Base-by-base conservation (phyloP, 2,113 vertebrate genomes). In the Puffinus mauretanicus region DNA sequence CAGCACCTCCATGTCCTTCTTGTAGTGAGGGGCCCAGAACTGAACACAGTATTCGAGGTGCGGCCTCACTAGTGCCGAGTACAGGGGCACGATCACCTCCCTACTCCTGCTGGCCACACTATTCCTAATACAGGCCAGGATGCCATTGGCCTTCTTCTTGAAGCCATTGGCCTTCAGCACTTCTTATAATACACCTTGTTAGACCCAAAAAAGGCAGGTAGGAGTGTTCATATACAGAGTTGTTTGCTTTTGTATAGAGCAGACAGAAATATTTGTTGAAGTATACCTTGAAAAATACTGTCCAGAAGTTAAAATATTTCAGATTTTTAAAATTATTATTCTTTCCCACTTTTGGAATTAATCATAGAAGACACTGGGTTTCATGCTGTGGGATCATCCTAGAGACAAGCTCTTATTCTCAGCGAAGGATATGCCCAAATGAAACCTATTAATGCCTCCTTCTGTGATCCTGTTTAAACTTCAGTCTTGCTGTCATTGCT, bases 391-490 rank as follows among this genome's bases (percentile, higher is more conserved):
- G 4, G 20, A 55, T 69, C 40, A 57, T 82, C 18, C 26, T 70
- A 42, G 15, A 47, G 65, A 54, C 32, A 93, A 51, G 11, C 29
- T 46, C 24, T 93, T 13, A 30, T 42, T 88, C 55, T 34, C 16
- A 78, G 25, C 2, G 5, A 66, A 72, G 11, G 16, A 75, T 54
- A 75, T 70, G 11, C 10, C 9, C 0, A 0, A 84, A 30, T 60
- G 16, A 84, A 86, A 36, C 4, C 22, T 84, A 38, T 47, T 46
- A 82, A 46, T 70, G 19, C 13, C 15, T 66, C 26, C 6, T 4
- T 79, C 27, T 71, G 42, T 67, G 66, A 44, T 82, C 47, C 60
- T 54, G 8, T 54, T 80, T 61, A 75, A 91, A 66, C 6, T 7
- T 13, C 11, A 58, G 21, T 30, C 67, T 73, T 69, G 6, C 16